Evolutionary conservation across 2,888 invertebrate genomes (phyloP).

Genomic region (Unio pictorum): DNA sequence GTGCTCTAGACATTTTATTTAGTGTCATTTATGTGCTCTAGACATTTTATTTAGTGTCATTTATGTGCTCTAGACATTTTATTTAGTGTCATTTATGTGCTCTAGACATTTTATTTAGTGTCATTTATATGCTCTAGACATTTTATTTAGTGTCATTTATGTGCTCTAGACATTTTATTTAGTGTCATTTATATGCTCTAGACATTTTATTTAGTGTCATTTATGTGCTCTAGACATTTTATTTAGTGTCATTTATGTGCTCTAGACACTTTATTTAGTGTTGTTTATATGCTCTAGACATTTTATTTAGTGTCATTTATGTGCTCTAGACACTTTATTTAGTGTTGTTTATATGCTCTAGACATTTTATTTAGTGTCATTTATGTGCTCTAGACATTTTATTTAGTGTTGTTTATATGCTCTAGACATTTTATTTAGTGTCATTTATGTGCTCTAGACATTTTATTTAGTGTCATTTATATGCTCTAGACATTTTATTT

Average conservation of each 20-base stretch:
- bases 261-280: constrained; percentile 75
- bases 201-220: background rate
- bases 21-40: constrained; percentile 66
- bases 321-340: background rate
- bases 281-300: background rate
- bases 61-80: background rate
- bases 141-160: background rate
- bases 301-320: background rate
- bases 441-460: background rate
- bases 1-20: background rate
- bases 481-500: constrained; percentile 75
- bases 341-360: background rate
- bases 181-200: background rate
- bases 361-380: background rate
- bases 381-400: background rate
- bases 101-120: background rate
- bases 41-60: constrained; percentile 73
- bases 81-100: background rate
- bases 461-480: constrained; percentile 5
- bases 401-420: constrained; percentile 1
- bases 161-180: constrained; percentile 3
- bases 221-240: background rate
- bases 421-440: background rate
- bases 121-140: background rate
- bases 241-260: constrained; percentile 29